These are phyloP conservation scores for Gyps fulvus DNA, from an alignment of 2,113 vertebrate species.

Conservation along the genomic window DNA sequence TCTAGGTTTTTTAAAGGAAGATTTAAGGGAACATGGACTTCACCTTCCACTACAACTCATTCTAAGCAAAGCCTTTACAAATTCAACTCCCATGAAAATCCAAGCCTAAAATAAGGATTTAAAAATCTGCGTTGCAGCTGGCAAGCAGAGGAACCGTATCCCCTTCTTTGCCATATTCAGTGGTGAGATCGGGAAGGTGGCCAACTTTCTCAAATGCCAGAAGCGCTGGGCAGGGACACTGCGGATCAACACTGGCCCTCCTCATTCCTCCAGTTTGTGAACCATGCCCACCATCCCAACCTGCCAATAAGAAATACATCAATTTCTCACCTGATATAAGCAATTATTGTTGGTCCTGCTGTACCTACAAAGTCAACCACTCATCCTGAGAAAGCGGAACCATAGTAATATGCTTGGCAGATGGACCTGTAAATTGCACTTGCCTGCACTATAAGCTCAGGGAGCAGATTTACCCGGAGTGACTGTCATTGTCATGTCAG, in stretches of 20 bases:
- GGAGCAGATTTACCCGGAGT: neutral
- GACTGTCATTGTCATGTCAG: rapidly evolving
- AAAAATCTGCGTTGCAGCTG: neutral
- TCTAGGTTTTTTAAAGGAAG: neutral
- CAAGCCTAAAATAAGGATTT: neutral
- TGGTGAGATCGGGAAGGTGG: neutral
- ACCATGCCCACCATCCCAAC: neutral
- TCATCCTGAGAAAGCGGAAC: neutral
- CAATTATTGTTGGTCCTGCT: neutral
- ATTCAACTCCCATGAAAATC: neutral
- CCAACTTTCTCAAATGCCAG: neutral
- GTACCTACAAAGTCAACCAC: neutral
- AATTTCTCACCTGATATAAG: neutral
- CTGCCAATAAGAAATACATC: neutral
- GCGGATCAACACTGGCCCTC: neutral
- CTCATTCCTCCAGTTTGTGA: neutral
- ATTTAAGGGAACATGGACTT: neutral
- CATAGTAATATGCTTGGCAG: neutral
- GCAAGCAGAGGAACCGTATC: neutral
- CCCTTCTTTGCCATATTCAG: neutral
- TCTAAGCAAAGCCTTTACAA: neutral
- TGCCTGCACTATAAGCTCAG: neutral
- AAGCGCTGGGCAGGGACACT: neutral
- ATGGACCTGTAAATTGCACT: neutral
- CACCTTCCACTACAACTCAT: neutral